Evolutionary conservation across 2,888 invertebrate genomes (phyloP).

Genomic region (Drosophila koepferae): DNA sequence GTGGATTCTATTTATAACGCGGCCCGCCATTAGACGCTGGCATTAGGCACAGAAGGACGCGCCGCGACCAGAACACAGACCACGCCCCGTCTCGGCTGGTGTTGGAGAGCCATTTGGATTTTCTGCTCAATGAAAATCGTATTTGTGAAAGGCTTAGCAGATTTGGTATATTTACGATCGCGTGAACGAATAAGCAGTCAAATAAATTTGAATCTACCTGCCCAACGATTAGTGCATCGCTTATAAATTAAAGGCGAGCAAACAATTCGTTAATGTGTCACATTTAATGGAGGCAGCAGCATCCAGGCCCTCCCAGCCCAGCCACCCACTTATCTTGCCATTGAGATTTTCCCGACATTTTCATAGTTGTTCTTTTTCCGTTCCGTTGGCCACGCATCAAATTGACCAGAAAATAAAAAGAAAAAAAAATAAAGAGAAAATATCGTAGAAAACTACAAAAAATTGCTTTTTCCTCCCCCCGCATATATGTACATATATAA

Average conservation of each 20-base stretch:
- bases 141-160: slow-evolving; percentile 67
- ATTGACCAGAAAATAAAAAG: slow-evolving; percentile 60
- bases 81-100: slow-evolving; percentile 55
- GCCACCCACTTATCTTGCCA: slow-evolving; percentile 8
- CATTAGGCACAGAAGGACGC: slow-evolving; percentile 70
- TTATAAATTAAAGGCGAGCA: slow-evolving; percentile 68
- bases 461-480: slow-evolving; percentile 43
- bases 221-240: slow-evolving; percentile 54
- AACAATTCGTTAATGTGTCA: slow-evolving; percentile 83
- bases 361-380: slow-evolving; percentile 23
- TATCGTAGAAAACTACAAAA: slow-evolving; percentile 35
- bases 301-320: slow-evolving; percentile 10
- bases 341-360: slow-evolving; percentile 17
- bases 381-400: slow-evolving; percentile 32
- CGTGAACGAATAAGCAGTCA: slow-evolving; percentile 30
- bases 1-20: slow-evolving; percentile 81
- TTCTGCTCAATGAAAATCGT: slow-evolving; percentile 59
- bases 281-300: slow-evolving; percentile 66
- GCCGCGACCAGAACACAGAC: slow-evolving; percentile 34
- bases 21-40: slow-evolving; percentile 70
- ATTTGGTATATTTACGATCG: slow-evolving; percentile 51
- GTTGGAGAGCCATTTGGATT: slow-evolving; percentile 24
- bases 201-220: slow-evolving; percentile 73
- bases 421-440: too few species aligned
- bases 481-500: slow-evolving; percentile 44